Evolutionary conservation across 2,797 vertebrate genomes (phyloP).

Genomic region (Rhynchonycteris naso): DNA sequence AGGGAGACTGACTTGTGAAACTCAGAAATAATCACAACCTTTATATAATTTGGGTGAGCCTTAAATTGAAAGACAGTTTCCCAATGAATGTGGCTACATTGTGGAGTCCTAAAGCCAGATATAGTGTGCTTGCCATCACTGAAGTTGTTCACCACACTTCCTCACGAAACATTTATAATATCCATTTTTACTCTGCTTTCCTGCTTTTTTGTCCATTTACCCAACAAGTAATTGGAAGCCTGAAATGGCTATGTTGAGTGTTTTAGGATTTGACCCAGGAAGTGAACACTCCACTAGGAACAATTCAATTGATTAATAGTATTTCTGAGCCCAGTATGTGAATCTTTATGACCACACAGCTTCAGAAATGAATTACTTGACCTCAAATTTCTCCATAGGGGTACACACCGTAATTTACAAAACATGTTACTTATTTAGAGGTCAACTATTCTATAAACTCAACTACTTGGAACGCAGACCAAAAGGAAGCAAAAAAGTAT

Average conservation of each 20-base stretch:
- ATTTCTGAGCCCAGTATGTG: slow-evolving; percentile 53
- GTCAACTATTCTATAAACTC: slow-evolving; percentile 65
- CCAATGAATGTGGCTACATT: slow-evolving; percentile 17
- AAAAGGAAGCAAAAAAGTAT: slow-evolving; percentile 34
- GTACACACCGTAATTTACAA: slow-evolving; percentile 65
- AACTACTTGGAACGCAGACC: slow-evolving; percentile 56
- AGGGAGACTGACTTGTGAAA: slow-evolving; percentile 31
- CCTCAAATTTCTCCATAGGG: slow-evolving; percentile 69
- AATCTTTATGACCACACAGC: slow-evolving; percentile 65
- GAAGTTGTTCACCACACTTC: slow-evolving; percentile 69
- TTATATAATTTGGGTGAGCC: neutral
- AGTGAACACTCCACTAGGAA: slow-evolving; percentile 65
- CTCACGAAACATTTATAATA: slow-evolving; percentile 68
- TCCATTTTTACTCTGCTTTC: slow-evolving; percentile 74
- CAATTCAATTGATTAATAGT: slow-evolving; percentile 71
- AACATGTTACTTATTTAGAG: slow-evolving; percentile 67
- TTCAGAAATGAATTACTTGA: slow-evolving; percentile 72
- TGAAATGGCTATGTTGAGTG: slow-evolving; percentile 38
- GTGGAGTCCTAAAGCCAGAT: slow-evolving; percentile 45
- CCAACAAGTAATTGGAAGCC: slow-evolving; percentile 58
- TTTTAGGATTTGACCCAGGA: slow-evolving; percentile 70
- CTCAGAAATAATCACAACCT: slow-evolving; percentile 16
- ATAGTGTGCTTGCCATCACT: slow-evolving; percentile 37
- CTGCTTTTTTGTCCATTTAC: slow-evolving; percentile 72
- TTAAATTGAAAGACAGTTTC: slow-evolving; percentile 42